Percentiles rank a stretch among this genome's conserved stretches.
These are phyloP conservation scores for Hippopotamus amphibius DNA, from an alignment of 2,113 vertebrate species.

Conservation along the genomic window DNA sequence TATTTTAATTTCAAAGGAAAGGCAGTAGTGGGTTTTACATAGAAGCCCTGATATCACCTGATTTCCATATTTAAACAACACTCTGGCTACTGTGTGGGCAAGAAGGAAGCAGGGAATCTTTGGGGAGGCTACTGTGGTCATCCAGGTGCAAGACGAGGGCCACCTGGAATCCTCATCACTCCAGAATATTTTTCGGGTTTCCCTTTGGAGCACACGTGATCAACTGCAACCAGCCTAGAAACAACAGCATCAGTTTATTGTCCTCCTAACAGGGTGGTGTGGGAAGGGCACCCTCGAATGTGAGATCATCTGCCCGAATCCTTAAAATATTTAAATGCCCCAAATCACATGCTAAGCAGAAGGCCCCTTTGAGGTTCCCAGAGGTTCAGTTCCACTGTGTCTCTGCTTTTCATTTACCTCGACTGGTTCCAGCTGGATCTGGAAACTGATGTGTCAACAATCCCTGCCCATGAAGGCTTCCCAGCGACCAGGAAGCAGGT, in stretches of 20 bases:
- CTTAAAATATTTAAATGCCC: slow-evolving; percentile 68
- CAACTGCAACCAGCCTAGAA: background rate
- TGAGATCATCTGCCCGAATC: background rate
- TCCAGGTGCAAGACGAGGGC: background rate
- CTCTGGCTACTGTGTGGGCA: background rate
- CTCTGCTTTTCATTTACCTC: slow-evolving; percentile 74
- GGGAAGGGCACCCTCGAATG: background rate
- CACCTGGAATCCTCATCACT: background rate
- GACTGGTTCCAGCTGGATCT: slow-evolving; percentile 74
- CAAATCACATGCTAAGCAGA: slow-evolving; percentile 44
- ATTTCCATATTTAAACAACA: background rate
- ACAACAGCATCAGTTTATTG: background rate
- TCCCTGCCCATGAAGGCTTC: slow-evolving; percentile 53
- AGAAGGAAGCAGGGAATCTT: background rate
- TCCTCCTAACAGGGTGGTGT: background rate
- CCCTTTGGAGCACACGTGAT: background rate
- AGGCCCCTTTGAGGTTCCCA: slow-evolving; percentile 56
- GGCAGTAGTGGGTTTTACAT: too few relatives aligned
- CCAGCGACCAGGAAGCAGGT: slow-evolving; percentile 68
- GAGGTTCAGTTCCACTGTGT: slow-evolving; percentile 65
- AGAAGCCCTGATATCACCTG: too few relatives aligned
- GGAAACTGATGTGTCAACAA: slow-evolving; percentile 67
- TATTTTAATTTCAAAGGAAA: background rate
- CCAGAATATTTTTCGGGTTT: background rate
- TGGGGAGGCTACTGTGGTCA: background rate